Percentiles rank a stretch among this genome's conserved stretches.
phyloP scores from a whole-genome alignment of 1,140 invertebrate species.

The Nephila pilipes region DNA sequence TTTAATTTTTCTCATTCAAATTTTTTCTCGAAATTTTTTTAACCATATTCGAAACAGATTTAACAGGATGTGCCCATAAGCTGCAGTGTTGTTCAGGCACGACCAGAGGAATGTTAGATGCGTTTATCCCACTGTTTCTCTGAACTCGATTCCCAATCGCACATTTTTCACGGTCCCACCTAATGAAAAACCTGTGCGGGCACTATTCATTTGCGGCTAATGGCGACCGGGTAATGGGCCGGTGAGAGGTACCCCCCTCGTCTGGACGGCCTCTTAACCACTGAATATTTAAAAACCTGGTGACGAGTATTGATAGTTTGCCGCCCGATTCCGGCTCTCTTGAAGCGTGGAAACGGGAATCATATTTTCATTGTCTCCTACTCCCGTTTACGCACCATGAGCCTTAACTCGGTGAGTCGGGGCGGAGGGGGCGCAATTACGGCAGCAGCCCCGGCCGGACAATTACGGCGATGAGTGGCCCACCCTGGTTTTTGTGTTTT shows the following conservation, averaged over 20 bases:
- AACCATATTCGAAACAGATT: too few species aligned
- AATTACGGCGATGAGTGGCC: slow-evolving; percentile 40
- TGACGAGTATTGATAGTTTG: slow-evolving; percentile 54
- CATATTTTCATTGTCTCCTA: slow-evolving; percentile 46
- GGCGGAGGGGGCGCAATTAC: slow-evolving; percentile 14
- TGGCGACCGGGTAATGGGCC: slow-evolving; percentile 49
- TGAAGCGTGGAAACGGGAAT: slow-evolving; percentile 45
- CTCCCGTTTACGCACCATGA: slow-evolving; percentile 45
- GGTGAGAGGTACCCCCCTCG: slow-evolving; percentile 11
- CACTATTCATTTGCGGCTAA: slow-evolving; percentile 60
- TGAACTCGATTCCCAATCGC: not conserved
- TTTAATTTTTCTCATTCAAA: too few species aligned
- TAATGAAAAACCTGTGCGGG: slow-evolving; percentile 23
- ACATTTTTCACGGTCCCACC: slow-evolving; percentile 26
- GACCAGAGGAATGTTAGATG: too few species aligned
- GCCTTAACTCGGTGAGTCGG: slow-evolving; percentile 20
- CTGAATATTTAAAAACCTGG: slow-evolving; percentile 57
- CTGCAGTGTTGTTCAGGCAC: too few species aligned
- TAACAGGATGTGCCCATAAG: too few species aligned
- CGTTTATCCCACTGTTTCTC: slow-evolving; percentile 9
- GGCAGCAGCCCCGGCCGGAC: slow-evolving; percentile 10
- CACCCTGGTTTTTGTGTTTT: slow-evolving; percentile 4
- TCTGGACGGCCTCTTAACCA: not conserved
- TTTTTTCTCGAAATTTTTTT: too few species aligned
- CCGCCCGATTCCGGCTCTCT: slow-evolving; percentile 19